A percentile compares a stretch with the other conserved stretches of the same genome.
Conservation (phyloP, 2,797 vertebrate species). For the Falco peregrinus region DNA sequence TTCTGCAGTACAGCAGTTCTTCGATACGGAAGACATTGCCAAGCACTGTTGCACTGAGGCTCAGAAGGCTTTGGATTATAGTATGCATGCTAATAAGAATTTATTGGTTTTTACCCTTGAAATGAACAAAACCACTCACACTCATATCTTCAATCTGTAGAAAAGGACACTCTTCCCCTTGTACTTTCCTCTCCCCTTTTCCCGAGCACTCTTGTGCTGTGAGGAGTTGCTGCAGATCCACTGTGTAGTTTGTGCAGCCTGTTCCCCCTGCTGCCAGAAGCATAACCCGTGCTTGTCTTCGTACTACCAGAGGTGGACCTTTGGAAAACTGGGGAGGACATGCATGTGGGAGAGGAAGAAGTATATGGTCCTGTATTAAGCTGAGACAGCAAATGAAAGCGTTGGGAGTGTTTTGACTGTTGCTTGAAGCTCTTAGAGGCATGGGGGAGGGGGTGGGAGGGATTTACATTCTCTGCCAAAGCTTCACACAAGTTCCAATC, state of each 20-base stretch:
- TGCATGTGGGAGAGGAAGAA: background rate
- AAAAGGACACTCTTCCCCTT: background rate
- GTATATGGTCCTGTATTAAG: background rate
- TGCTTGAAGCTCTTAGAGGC: background rate
- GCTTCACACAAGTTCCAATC: background rate
- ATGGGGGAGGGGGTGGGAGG: background rate
- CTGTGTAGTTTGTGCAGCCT: background rate
- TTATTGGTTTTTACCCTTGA: background rate
- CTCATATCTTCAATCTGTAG: background rate
- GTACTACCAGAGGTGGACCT: background rate
- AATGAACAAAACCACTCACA: constrained; percentile 23
- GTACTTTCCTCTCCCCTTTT: background rate
- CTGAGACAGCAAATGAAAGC: background rate
- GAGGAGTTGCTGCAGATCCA: background rate
- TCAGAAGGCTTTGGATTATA: background rate
- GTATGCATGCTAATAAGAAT: constrained; percentile 4
- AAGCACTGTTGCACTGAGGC: background rate
- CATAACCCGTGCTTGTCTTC: background rate
- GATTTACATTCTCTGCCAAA: constrained; percentile 1
- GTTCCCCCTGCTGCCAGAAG: background rate
- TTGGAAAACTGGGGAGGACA: background rate
- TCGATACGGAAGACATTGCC: background rate
- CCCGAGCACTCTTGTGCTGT: background rate
- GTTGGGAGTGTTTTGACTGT: background rate
- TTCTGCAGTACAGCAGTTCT: background rate